Evolutionary conservation across 2,797 vertebrate species (phyloP), one percentile per base, ranked within the genome.

Genomic region (Limosa lapponica): DNA sequence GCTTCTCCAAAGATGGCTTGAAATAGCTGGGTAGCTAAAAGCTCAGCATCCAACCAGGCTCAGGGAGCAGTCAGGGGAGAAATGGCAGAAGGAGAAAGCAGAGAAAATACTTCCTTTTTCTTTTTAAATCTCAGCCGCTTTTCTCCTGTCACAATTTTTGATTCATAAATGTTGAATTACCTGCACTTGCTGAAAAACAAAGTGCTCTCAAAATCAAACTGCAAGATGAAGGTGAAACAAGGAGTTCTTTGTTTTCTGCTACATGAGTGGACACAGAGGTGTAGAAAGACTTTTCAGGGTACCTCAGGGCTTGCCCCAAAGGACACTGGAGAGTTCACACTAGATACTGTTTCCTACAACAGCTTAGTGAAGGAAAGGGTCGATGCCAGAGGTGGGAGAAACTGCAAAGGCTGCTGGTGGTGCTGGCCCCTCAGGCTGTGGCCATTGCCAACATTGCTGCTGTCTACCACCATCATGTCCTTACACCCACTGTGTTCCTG

Each of bases 21-120:
- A 8, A 57, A 19, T 1, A 10, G 16, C 54, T 27, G 51, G 13
- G 5, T 25, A 3, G 4, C 14, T 13, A 36, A 62, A 20, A 0
- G 6, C 36, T 15, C 39, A 0, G 0, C n/a, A 6, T 6, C 13
- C 23, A 59, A 43, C 10, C 20, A 18, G 28, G 13, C n/a, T 8
- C 12, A 8, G 13, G 52, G 36, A 37, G n/a, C 19, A 67, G 41
- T 6, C 5, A 12, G 3, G n/a, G 36, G 11, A 3, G 15, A 82
- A 85, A 83, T 2, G 19, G 37, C 27, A 61, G 37, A n/a, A 62
- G 22, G 14, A 73, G 32, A 62, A 49, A 71, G 19, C 1, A 4
- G 39, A 69, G 17, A 78, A 69, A 77, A 80, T 9, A 32, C 4
- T 39, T 85, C n/a, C 8, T 46, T 57, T 1, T 10, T 77, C 4